Evolutionary conservation across 2,797 vertebrate species (phyloP).

Genomic region (Coccyzus lansbergi): DNA sequence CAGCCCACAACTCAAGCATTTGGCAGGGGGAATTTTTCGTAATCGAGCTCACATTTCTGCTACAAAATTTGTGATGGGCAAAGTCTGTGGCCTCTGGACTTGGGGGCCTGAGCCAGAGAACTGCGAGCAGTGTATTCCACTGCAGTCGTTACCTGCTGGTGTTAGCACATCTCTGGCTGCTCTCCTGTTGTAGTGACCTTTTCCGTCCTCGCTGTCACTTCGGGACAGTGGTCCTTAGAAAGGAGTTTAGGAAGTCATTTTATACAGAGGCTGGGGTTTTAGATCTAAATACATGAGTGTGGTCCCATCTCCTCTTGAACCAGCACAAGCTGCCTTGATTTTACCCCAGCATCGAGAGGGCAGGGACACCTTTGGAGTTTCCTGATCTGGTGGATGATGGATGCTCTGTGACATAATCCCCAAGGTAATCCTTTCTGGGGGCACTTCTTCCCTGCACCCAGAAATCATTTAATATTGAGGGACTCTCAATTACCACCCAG

Average conservation of each 20-base stretch:
- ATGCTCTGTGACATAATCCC: neutral
- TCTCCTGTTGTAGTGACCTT: neutral
- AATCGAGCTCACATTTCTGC: conserved; percentile 39
- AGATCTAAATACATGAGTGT: neutral
- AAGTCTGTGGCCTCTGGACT: neutral
- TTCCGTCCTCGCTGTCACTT: neutral
- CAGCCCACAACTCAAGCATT: conserved; percentile 10
- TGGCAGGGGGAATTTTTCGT: conserved; percentile 35
- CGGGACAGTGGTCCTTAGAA: neutral
- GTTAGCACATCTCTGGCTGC: neutral
- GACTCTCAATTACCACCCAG: neutral
- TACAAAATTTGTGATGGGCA: neutral
- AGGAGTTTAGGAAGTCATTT: neutral
- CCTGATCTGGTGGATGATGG: neutral
- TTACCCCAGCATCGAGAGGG: neutral
- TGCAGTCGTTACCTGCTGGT: neutral
- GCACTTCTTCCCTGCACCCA: neutral
- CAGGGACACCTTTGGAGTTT: neutral
- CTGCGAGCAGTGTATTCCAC: neutral
- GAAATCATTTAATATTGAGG: neutral
- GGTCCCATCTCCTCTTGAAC: neutral
- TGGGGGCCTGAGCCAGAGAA: neutral
- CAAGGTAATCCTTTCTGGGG: neutral
- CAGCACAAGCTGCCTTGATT: neutral
- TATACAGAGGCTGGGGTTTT: accelerated